Evolutionary conservation across 1,140 invertebrate species (phyloP), one percentile per base, ranked within the genome.

Genomic region (Drosophila gunungcola): DNA sequence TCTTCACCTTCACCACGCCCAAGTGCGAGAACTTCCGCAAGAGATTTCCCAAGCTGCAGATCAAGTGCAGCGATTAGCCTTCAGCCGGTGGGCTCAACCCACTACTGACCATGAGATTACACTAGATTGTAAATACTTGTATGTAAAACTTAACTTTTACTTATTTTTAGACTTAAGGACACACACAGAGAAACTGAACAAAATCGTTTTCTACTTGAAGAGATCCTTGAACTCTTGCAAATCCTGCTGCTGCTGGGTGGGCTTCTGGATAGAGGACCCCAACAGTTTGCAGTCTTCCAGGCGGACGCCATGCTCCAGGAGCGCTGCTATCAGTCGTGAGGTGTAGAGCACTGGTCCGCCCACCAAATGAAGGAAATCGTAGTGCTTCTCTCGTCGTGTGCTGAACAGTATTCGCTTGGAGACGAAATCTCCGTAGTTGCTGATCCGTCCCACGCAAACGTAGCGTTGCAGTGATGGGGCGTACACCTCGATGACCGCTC

Each of bases 371-470:
- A 94, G 90, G 88, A 94, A 96, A 2, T 92, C 78, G 32, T 83
- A 81, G n/a, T 93, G 84, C 13, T 92, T 93, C 5, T 81, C 76
- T 12, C 93, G 92, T 29, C 92, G 90, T 60, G 94, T 94, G 62
- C 91, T 93, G 52, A 95, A 94, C 10, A 95, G 81, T 13, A 96
- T 92, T 29, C 95, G 93, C 88, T 96, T 95, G 73, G 95, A 95
- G 10, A 95, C 92, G 86, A 94, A 96, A 70, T 94, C 93, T 4
- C 93, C 93, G 62, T 93, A 94, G 43, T 94, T 73, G 9, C 94
- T 95, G 21, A 96, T 57, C 83, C 94, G 82, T 3, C 95, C 95
- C 41, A 95, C 94, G 92, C 94, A 94, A 5, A 95, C 72, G 73
- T 95, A 96, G 3, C 85, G 61, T 39, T 94, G 69, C 2, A 85